Evolutionary conservation across 2,113 vertebrate genomes (phyloP).

Genomic region (Eudorcas thomsonii): DNA sequence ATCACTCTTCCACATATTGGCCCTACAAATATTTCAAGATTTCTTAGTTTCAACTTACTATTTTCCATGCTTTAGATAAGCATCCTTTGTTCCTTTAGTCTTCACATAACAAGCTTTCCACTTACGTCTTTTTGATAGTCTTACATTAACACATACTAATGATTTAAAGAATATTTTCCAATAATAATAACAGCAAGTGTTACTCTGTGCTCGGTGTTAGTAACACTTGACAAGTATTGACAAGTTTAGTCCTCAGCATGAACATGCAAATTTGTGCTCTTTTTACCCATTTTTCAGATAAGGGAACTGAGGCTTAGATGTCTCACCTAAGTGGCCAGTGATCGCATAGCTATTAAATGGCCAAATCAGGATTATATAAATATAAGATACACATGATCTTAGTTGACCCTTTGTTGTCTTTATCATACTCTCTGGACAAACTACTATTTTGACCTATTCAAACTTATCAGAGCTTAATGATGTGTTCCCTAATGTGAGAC

Average conservation of each 20-base stretch:
- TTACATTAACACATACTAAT: background rate
- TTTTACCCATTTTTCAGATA: background rate
- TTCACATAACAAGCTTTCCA: background rate
- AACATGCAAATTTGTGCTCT: background rate
- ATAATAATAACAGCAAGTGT: background rate
- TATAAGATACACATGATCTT: background rate
- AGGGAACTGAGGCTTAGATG: background rate
- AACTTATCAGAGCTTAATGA: background rate
- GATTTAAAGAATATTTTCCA: background rate
- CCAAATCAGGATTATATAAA: background rate
- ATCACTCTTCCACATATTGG: background rate
- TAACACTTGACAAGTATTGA: background rate
- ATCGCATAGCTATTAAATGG: background rate
- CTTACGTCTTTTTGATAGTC: background rate
- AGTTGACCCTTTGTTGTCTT: background rate
- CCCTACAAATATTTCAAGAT: background rate
- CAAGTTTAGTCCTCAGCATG: background rate
- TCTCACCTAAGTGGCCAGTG: background rate
- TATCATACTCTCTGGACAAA: background rate
- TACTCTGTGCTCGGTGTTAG: background rate
- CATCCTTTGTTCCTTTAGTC: background rate
- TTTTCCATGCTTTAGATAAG: background rate
- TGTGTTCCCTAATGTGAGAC: background rate
- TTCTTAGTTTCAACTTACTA: background rate
- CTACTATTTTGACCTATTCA: background rate